phyloP scores from a whole-genome alignment of 2,797 vertebrate genomes.

The Lacerta viridis region DNA sequence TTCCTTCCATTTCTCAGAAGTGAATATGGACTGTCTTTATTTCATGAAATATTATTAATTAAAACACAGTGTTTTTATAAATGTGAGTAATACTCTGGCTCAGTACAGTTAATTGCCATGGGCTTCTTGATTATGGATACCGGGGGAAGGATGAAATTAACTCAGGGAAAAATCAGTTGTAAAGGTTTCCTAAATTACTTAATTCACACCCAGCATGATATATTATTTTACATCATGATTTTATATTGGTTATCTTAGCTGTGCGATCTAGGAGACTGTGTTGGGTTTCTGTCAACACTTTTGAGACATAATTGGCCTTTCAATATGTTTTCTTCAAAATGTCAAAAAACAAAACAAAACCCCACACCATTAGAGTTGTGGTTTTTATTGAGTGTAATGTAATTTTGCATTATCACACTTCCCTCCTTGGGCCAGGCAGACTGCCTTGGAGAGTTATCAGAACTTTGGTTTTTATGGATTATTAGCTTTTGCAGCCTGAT shows the following conservation, averaged over 20 bases:
- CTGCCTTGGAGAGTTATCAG: conserved; percentile 9
- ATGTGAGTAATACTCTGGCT: neutral
- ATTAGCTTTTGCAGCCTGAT: neutral
- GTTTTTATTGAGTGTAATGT: neutral
- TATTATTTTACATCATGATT: neutral
- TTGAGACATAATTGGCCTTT: conserved; percentile 19
- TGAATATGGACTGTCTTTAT: neutral
- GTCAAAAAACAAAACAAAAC: neutral
- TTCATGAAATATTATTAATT: neutral
- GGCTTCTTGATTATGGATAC: neutral
- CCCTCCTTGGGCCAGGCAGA: neutral
- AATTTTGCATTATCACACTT: neutral
- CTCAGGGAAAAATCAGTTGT: neutral
- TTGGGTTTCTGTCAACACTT: neutral
- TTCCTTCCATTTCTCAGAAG: neutral
- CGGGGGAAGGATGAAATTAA: neutral
- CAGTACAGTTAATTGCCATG: neutral
- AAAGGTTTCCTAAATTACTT: neutral
- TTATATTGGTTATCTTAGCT: neutral
- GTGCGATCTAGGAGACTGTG: too few relatives aligned
- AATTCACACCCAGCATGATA: neutral
- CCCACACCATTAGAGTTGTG: too few relatives aligned
- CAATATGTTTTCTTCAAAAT: neutral
- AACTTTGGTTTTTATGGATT: neutral
- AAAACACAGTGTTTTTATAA: neutral